A percentile compares a stretch with the other conserved stretches of the same genome.
Conservation (phyloP, 2,797 vertebrate genomes). For the Myripristis murdjan region DNA sequence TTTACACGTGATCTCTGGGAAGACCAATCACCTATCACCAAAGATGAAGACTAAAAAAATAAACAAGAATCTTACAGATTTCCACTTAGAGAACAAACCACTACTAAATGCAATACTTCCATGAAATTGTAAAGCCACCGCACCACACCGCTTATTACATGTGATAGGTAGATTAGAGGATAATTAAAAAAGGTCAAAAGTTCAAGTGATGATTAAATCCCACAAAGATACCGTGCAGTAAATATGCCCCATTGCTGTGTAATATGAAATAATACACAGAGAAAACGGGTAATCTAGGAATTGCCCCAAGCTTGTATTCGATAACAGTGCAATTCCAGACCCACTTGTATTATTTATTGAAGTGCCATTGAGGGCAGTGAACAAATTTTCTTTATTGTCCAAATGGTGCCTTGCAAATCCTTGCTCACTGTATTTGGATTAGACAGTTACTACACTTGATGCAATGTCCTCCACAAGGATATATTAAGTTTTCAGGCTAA, state of each 20-base stretch:
- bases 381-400: conserved; percentile 65
- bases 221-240: conserved; percentile 29
- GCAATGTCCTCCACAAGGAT: conserved; percentile 50
- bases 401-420: conserved; percentile 57
- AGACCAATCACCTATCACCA: too few species aligned
- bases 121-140: conserved; percentile 21
- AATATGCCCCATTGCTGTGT: conserved; percentile 31
- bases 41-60: too few species aligned
- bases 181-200: conserved; percentile 50
- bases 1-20: too few species aligned
- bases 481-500: conserved; percentile 39
- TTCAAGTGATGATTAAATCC: conserved; percentile 54
- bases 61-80: too few species aligned
- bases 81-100: conserved; percentile 1
- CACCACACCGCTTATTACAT: not conserved
- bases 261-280: conserved; percentile 36
- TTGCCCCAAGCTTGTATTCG: conserved; percentile 46
- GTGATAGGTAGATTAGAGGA: conserved; percentile 34
- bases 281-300: conserved; percentile 40
- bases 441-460: conserved; percentile 56
- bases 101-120: not conserved
- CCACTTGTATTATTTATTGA: conserved; percentile 69
- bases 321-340: conserved; percentile 62
- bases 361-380: conserved; percentile 58
- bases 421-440: conserved; percentile 36